Evolutionary conservation across 2,113 vertebrate species (phyloP), one percentile per base, ranked within the genome.

Genomic region (Plotosus lineatus): DNA sequence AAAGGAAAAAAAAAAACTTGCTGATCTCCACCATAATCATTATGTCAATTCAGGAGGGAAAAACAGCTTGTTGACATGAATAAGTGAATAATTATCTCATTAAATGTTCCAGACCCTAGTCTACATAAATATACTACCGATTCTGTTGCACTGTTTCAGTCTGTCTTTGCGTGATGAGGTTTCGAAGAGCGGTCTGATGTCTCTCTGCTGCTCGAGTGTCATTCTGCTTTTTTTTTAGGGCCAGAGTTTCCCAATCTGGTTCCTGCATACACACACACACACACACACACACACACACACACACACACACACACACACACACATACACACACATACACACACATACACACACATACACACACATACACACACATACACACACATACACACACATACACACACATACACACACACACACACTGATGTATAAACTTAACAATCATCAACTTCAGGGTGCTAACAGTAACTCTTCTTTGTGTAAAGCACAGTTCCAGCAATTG

Each of bases 101-200:
- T 58, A 58, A 4, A 60, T 33, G 1, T 0, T 60, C 28, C 6
- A 38, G 7, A 6, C 33, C 33, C 23, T 7, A 33, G 19, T 65
- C 61, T 46, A 1, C 11, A 9, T 3, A 9, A 46, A 31, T 9
- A 48, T 48, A 4, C 19, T 23, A 98, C 97, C 93, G 88, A 63
- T 84, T 88, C 85, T 94, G 94, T 31, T 90, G 92, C 86, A 83
- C 88, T 23, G 89, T 82, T 8, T 94, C 81, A 77, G 90, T 90
- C 69, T 95, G 92, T 83, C 87, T 95, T 71, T 95, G 94, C 1
- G 88, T 89, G 87, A 95, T 95, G 75, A 97, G 93, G 74, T 95
- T 91, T 86, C 92, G 94, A 63, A 98, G 87, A 2, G 97, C 97
- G 84, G 95, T 94, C 81, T 89, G 88, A 6, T 95, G 95, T 58